phyloP scores from a whole-genome alignment of 1,140 invertebrate species.

The Mycetomoellerius zeteki region DNA sequence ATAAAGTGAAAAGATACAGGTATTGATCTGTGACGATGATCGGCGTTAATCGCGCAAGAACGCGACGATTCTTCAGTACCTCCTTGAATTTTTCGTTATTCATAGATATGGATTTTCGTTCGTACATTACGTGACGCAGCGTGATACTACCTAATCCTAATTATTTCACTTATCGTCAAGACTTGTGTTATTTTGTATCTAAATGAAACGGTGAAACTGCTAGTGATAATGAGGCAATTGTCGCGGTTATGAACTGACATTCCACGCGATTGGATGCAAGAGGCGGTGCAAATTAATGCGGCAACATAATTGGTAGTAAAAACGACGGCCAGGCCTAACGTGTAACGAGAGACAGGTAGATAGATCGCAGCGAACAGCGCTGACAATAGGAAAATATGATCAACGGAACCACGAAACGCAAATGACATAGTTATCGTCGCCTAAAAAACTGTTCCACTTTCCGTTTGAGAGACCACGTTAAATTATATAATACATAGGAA shows the following conservation, averaged over 20 bases:
- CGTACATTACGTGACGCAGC: neutral
- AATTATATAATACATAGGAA: neutral
- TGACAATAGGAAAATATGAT: slow-evolving; percentile 68
- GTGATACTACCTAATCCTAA: neutral
- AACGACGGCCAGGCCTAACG: slow-evolving; percentile 53
- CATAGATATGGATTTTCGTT: neutral
- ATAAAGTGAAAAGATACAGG: slow-evolving; percentile 40
- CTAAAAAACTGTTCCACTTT: slow-evolving; percentile 35
- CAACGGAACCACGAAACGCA: slow-evolving; percentile 31
- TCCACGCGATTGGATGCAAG: slow-evolving; percentile 43
- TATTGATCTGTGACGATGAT: slow-evolving; percentile 35
- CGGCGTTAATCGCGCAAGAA: neutral
- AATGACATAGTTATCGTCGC: slow-evolving; percentile 45
- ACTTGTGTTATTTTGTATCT: neutral
- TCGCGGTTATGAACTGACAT: slow-evolving; percentile 43
- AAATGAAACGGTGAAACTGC: slow-evolving; percentile 32
- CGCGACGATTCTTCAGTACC: neutral
- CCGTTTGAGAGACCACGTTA: slow-evolving; percentile 2
- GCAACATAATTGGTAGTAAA: slow-evolving; percentile 64
- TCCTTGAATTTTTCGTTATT: slow-evolving; percentile 13
- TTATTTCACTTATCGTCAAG: neutral
- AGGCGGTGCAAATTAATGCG: slow-evolving; percentile 60
- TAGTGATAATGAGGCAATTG: slow-evolving; percentile 55
- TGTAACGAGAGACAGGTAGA: slow-evolving; percentile 46
- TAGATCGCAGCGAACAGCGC: slow-evolving; percentile 27